These are phyloP conservation scores for Pachyuromys duprasi DNA, from an alignment of 2,797 vertebrate species.

Conservation along the genomic window DNA sequence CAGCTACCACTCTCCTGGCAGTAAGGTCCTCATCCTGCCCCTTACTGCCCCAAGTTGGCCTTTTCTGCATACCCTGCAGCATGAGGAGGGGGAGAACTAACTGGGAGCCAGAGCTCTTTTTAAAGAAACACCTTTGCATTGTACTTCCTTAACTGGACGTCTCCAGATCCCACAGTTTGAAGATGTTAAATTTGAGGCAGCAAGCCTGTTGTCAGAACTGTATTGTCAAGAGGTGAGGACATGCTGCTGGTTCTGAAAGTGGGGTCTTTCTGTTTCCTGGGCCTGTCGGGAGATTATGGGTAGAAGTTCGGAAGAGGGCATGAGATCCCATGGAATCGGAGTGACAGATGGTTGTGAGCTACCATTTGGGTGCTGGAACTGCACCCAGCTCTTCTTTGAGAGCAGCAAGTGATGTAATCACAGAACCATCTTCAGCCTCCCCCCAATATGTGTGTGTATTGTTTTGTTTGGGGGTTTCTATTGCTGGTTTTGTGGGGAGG, in stretches of 20 bases:
- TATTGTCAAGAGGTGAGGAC: constrained; percentile 98
- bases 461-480: not conserved
- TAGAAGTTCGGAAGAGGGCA: not conserved
- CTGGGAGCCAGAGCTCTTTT: not conserved
- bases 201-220: constrained; percentile 97
- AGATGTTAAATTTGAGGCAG: constrained; percentile 99
- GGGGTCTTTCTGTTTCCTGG: not conserved
- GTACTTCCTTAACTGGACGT: constrained; percentile 84
- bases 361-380: not conserved
- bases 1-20: not conserved
- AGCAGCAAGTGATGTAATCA: not conserved
- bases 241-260: not conserved
- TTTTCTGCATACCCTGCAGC: not conserved
- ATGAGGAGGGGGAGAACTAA: not conserved
- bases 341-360: not conserved
- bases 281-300: not conserved
- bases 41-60: not conserved
- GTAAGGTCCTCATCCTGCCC: not conserved
- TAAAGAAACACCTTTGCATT: not conserved
- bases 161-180: constrained; percentile 96
- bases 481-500: not conserved
- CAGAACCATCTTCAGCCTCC: not conserved
- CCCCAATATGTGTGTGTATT: not conserved
- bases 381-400: not conserved
- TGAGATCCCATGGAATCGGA: not conserved